phyloP scores from a whole-genome alignment of 1,140 invertebrate genomes.

The Anthonomus grandis region DNA sequence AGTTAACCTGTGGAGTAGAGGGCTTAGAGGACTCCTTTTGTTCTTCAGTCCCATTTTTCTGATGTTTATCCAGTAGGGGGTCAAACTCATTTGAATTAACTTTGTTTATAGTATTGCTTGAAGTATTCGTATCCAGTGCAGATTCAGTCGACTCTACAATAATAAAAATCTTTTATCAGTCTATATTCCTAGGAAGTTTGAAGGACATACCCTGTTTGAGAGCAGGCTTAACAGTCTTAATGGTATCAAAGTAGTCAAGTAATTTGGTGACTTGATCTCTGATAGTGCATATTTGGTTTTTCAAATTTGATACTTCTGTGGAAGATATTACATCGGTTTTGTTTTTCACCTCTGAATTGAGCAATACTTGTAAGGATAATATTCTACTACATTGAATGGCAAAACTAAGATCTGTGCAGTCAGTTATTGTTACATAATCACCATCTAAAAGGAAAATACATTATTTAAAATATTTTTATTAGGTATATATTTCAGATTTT shows the following conservation, averaged over 20 bases:
- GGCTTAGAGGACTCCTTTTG: conserved; percentile 35
- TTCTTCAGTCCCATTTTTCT: conserved; percentile 36
- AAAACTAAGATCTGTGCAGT: conserved; percentile 70
- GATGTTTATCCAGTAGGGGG: conserved; percentile 45
- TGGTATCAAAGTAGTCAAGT: conserved; percentile 55
- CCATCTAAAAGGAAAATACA: conserved; percentile 57
- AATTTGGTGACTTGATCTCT: conserved; percentile 60
- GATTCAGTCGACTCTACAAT: conserved; percentile 17
- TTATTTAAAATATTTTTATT: too few relatives aligned
- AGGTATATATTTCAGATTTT: too few relatives aligned
- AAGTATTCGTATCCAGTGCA: conserved; percentile 20
- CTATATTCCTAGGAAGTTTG: background rate
- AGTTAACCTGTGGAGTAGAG: conserved; percentile 31
- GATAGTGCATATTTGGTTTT: conserved; percentile 57
- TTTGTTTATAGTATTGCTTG: conserved; percentile 35
- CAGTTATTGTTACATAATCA: conserved; percentile 72
- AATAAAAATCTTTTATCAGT: background rate
- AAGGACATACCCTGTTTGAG: conserved; percentile 14
- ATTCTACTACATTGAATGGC: conserved; percentile 70
- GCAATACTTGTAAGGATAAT: conserved; percentile 63
- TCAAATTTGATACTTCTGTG: conserved; percentile 52
- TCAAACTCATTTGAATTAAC: conserved; percentile 49
- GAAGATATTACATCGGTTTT: conserved; percentile 28
- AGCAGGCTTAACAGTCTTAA: conserved; percentile 13
- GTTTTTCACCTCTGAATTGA: conserved; percentile 45